Evolutionary conservation across 2,113 vertebrate genomes (phyloP).

Genomic region (Myocastor coypus): DNA sequence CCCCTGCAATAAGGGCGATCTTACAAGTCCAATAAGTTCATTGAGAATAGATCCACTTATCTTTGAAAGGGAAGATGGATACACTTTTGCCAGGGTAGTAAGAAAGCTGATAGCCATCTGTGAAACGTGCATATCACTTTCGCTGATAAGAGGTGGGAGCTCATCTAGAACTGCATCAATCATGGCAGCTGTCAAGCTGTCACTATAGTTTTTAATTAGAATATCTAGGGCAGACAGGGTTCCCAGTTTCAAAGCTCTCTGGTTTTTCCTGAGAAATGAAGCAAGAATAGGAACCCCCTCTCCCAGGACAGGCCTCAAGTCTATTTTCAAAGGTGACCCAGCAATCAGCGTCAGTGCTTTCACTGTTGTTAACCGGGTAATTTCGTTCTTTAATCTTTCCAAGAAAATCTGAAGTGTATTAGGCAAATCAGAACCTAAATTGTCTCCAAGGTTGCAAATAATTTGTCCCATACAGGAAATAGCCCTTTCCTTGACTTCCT

Average conservation of each 20-base stretch:
- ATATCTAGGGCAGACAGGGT: slow-evolving; percentile 97
- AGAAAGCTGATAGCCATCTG: slow-evolving; percentile 99
- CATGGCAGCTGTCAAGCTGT: slow-evolving; percentile 96
- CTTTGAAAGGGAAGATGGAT: slow-evolving; percentile 97
- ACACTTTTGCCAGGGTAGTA: slow-evolving; percentile 96
- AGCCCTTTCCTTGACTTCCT: slow-evolving; percentile 98
- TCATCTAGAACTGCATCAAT: slow-evolving; percentile 98
- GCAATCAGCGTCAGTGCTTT: slow-evolving; percentile 97
- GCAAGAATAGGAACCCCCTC: slow-evolving; percentile 98
- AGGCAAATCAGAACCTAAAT: slow-evolving; percentile 94
- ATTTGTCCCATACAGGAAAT: slow-evolving; percentile 99
- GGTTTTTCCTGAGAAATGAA: slow-evolving; percentile 98
- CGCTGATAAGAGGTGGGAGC: slow-evolving; percentile 97
- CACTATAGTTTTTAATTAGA: slow-evolving; percentile 97
- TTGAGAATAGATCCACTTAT: slow-evolving; percentile 96
- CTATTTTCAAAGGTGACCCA: slow-evolving; percentile 96
- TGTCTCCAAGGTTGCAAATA: slow-evolving; percentile 98
- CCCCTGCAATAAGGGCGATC: slow-evolving; percentile 97
- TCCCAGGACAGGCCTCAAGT: slow-evolving; percentile 94
- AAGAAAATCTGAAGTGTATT: slow-evolving; percentile 98
- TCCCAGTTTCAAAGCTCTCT: slow-evolving; percentile 96
- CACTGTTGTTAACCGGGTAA: slow-evolving; percentile 97
- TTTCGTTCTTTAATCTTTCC: slow-evolving; percentile 98
- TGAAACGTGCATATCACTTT: slow-evolving; percentile 99
- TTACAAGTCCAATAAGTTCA: slow-evolving; percentile 96